Conservation (phyloP, 2,797 vertebrate species). For the Mus caroli region DNA sequence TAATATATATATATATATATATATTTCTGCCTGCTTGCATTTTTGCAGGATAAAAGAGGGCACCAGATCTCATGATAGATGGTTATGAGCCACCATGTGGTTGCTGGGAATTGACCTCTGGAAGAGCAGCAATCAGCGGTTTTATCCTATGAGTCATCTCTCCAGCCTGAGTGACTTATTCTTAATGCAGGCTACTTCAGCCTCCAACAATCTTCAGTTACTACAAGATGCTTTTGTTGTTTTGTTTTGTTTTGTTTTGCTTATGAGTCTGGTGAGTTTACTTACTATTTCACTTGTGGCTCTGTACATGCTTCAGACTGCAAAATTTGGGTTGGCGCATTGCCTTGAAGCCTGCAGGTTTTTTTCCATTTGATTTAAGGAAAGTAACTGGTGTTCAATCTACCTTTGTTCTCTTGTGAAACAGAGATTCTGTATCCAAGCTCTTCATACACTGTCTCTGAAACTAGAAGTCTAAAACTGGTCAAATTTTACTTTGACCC, state of each 20-base stretch:
- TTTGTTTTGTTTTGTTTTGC: background rate
- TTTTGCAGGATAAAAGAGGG: background rate
- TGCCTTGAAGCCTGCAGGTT: background rate
- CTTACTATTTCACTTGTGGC: no score
- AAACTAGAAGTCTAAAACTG: background rate
- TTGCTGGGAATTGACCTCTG: background rate
- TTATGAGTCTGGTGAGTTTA: background rate
- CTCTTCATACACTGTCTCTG: background rate
- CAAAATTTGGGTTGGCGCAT: background rate
- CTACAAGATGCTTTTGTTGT: background rate
- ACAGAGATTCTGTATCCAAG: background rate
- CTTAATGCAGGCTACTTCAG: background rate
- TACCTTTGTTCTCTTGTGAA: background rate
- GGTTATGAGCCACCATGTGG: background rate
- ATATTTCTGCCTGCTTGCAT: background rate
- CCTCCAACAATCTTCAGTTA: background rate
- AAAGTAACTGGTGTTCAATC: constrained; percentile 5
- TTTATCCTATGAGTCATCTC: background rate
- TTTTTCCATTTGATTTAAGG: background rate
- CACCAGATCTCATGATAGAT: background rate
- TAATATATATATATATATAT: background rate
- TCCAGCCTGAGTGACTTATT: background rate
- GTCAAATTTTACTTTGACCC: background rate
- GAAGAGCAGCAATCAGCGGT: background rate
- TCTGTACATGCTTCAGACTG: background rate